Evolutionary conservation across 1,140 invertebrate genomes (phyloP).

Genomic region (Maniola jurtina): DNA sequence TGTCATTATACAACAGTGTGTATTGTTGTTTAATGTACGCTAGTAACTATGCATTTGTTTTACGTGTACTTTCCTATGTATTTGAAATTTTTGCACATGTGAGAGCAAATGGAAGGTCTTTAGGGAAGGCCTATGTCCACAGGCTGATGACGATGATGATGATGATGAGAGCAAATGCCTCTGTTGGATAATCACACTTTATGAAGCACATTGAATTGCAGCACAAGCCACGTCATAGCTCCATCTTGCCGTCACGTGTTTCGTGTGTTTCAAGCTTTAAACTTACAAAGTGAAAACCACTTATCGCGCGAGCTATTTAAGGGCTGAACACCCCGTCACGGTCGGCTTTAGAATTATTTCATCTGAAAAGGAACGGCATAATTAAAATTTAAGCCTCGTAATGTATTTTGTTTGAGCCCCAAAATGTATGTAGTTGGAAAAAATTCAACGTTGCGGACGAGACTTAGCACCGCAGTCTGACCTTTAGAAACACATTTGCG

Average conservation of each 20-base stretch:
- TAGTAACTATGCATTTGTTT: too few species aligned
- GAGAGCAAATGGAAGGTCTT: too few species aligned
- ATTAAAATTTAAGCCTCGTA: slow-evolving; percentile 51
- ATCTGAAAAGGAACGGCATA: slow-evolving; percentile 37
- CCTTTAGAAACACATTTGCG: too few species aligned
- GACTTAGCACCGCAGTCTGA: background rate
- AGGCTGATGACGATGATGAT: too few species aligned
- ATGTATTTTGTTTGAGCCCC: slow-evolving; percentile 14
- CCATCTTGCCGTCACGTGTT: background rate
- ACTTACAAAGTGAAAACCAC: slow-evolving; percentile 11
- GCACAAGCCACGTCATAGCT: background rate
- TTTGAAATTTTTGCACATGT: too few species aligned
- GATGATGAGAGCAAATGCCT: too few species aligned
- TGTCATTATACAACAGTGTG: too few species aligned
- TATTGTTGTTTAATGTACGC: too few species aligned
- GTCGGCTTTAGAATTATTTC: slow-evolving; percentile 44
- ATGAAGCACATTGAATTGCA: too few species aligned
- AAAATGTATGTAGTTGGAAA: slow-evolving; percentile 6
- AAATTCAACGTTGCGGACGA: background rate
- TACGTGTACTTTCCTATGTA: too few species aligned
- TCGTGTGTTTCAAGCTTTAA: background rate
- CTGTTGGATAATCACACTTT: too few species aligned
- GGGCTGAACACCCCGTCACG: slow-evolving; percentile 6
- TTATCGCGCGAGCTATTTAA: slow-evolving; percentile 9
- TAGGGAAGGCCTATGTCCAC: too few species aligned